phyloP scores from a whole-genome alignment of 2,797 vertebrate species.

The Notamacropus eugenii region DNA sequence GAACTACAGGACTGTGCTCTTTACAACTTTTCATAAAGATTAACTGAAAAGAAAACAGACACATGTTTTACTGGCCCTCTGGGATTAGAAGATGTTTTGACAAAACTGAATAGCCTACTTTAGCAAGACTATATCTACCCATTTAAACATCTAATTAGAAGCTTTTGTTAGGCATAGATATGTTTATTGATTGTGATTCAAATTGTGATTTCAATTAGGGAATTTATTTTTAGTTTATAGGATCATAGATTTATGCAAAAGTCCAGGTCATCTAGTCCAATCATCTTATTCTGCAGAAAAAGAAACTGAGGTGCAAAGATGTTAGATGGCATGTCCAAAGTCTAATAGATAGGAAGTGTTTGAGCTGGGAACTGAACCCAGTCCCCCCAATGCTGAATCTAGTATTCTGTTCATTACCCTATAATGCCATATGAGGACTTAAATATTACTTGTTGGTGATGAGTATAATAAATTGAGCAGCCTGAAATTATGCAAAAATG shows the following conservation, averaged over 20 bases:
- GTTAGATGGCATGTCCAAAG: background rate
- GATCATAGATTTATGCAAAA: background rate
- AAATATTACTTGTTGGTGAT: background rate
- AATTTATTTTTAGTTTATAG: conserved; percentile 28
- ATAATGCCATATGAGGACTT: conserved; percentile 33
- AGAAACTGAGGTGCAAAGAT: background rate
- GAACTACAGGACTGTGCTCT: conserved; percentile 48
- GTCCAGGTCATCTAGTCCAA: background rate
- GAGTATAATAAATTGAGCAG: conserved; percentile 27
- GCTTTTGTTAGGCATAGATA: conserved; percentile 28
- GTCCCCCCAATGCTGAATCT: background rate
- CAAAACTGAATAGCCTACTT: conserved; percentile 39
- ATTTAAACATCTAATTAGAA: conserved; percentile 55
- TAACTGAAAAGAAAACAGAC: conserved; percentile 72
- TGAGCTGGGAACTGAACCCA: background rate
- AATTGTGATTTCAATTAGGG: conserved; percentile 49
- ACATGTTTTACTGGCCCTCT: conserved; percentile 51
- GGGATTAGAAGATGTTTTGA: conserved; percentile 53
- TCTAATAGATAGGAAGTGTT: background rate
- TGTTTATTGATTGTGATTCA: conserved; percentile 50
- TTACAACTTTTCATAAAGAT: conserved; percentile 71
- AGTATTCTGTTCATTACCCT: background rate
- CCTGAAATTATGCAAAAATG: background rate
- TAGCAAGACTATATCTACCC: conserved; percentile 40
- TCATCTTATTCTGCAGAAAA: background rate